A percentile compares a stretch with the other conserved stretches of the same genome.
Conservation (phyloP, 1,140 invertebrate species). For the Drosophila athabasca region DNA sequence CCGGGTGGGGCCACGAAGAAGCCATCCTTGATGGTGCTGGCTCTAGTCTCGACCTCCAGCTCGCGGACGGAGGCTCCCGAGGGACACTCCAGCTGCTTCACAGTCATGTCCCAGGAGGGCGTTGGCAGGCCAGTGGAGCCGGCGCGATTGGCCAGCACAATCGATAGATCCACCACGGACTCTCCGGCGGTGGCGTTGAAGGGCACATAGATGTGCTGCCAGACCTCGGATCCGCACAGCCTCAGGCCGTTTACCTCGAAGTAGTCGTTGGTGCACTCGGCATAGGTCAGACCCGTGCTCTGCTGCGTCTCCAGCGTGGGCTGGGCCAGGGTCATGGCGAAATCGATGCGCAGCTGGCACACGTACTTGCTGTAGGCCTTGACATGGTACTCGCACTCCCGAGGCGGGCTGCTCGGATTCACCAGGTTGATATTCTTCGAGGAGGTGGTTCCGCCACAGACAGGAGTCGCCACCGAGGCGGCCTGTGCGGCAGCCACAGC, state of each 20-base stretch:
- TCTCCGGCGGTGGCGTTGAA: conserved; percentile 68
- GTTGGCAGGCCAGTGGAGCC: conserved; percentile 28
- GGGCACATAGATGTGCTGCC: conserved; percentile 78
- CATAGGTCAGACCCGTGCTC: conserved; percentile 29
- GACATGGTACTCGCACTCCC: conserved; percentile 63
- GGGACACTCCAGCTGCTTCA: conserved; percentile 73
- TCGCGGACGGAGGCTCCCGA: conserved; percentile 46
- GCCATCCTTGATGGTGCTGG: conserved; percentile 52
- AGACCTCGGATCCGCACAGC: conserved; percentile 64
- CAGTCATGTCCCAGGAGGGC: conserved; percentile 54
- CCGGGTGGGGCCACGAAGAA: conserved; percentile 70
- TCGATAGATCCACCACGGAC: conserved; percentile 37
- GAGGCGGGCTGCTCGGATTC: conserved; percentile 59
- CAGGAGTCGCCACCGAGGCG: conserved; percentile 62
- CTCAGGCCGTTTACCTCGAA: conserved; percentile 61
- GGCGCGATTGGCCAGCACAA: conserved; percentile 58
- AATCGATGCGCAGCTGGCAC: conserved; percentile 76
- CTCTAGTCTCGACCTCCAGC: background rate
- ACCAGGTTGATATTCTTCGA: conserved; percentile 68
- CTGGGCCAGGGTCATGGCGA: conserved; percentile 59
- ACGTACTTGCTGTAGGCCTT: conserved; percentile 68
- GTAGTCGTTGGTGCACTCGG: conserved; percentile 63
- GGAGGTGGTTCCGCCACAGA: conserved; percentile 60
- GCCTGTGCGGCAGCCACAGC: conserved; percentile 13
- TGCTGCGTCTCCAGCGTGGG: conserved; percentile 38